These are phyloP conservation scores for Protonibea diacanthus DNA, from an alignment of 2,797 vertebrate species.

Conservation along the genomic window DNA sequence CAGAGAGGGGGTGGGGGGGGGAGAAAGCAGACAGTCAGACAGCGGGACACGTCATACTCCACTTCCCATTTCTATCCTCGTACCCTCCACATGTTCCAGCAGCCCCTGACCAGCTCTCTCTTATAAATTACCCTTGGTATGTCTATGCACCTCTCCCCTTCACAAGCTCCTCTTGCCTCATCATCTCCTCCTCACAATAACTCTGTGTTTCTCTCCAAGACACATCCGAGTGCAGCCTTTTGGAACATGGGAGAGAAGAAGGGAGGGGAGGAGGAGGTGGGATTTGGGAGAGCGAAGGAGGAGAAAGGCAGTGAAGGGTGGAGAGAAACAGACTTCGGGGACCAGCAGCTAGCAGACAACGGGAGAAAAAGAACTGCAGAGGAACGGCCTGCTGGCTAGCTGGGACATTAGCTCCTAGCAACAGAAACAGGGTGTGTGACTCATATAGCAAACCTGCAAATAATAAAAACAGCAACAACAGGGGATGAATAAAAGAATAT, in stretches of 20 bases:
- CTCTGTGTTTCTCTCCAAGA: constrained; percentile 63
- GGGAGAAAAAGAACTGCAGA: constrained; percentile 60
- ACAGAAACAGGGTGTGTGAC: constrained; percentile 57
- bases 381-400: constrained; percentile 50
- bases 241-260: constrained; percentile 63
- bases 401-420: constrained; percentile 63
- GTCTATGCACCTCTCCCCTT: constrained; percentile 75
- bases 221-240: constrained; percentile 61
- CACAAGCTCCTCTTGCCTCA: constrained; percentile 26
- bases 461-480: constrained; percentile 12
- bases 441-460: constrained; percentile 26
- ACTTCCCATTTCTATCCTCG: constrained; percentile 85
- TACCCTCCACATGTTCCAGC: constrained; percentile 81
- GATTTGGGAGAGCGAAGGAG: constrained; percentile 66
- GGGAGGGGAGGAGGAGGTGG: constrained; percentile 59
- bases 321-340: constrained; percentile 62
- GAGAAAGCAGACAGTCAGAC: constrained; percentile 81
- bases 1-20: constrained; percentile 35
- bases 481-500: background rate
- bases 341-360: constrained; percentile 57
- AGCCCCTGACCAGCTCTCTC: constrained; percentile 78
- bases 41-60: constrained; percentile 92
- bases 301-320: constrained; percentile 61
- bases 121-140: constrained; percentile 55
- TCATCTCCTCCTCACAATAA: constrained; percentile 49